These are phyloP conservation scores for Apamea monoglypha DNA, from an alignment of 2,888 invertebrate species.

Conservation along the genomic window DNA sequence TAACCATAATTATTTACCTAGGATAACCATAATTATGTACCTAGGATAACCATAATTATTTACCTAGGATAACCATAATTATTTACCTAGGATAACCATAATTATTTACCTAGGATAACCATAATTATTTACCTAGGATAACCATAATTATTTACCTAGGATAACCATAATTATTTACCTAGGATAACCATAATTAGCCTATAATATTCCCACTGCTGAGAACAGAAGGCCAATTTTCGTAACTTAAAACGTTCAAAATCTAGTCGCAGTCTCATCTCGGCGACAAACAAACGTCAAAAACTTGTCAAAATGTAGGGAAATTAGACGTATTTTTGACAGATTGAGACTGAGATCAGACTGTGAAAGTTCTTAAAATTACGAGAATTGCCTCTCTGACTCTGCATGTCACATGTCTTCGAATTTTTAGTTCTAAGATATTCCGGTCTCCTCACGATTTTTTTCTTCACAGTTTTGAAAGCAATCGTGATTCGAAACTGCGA, in stretches of 20 bases:
- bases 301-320: too few relatives aligned
- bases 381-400: too few relatives aligned
- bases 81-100: neutral
- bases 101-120: neutral
- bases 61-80: neutral
- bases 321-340: too few relatives aligned
- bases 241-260: too few relatives aligned
- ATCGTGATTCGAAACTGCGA: neutral
- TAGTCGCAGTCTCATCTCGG: too few relatives aligned
- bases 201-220: neutral
- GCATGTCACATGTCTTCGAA: neutral
- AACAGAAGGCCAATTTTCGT: too few relatives aligned
- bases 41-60: neutral
- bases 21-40: neutral
- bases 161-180: too few relatives aligned
- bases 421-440: neutral
- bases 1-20: neutral
- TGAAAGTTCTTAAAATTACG: too few relatives aligned
- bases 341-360: too few relatives aligned
- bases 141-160: too few relatives aligned
- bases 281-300: too few relatives aligned
- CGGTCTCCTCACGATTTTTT: neutral
- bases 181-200: neutral
- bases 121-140: too few relatives aligned
- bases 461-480: neutral